Conservation (phyloP, 2,113 vertebrate genomes). For the Malaclemys terrapin region DNA sequence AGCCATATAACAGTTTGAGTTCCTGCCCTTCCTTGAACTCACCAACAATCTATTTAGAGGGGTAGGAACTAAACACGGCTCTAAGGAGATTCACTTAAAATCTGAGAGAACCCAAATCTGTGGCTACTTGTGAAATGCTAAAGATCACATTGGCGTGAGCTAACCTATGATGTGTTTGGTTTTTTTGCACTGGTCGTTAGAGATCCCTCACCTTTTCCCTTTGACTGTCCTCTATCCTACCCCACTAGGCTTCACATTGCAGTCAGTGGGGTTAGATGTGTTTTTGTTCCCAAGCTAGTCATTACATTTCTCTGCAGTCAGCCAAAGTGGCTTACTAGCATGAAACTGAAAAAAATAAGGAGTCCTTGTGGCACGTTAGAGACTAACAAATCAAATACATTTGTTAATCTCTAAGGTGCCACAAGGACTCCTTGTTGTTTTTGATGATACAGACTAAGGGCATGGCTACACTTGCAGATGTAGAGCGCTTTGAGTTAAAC, state of each 20-base stretch:
- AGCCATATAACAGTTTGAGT: neutral
- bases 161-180: slow-evolving; percentile 1
- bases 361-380: too few species aligned
- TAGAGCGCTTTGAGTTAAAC: too few species aligned
- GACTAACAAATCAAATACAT: too few species aligned
- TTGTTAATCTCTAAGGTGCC: too few species aligned
- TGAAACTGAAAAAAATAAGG: too few species aligned
- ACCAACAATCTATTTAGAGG: neutral
- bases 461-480: too few species aligned
- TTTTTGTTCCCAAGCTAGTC: neutral
- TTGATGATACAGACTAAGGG: too few species aligned
- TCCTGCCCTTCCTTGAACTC: neutral
- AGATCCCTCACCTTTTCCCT: neutral
- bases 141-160: neutral
- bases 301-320: neutral
- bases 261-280: rapidly evolving
- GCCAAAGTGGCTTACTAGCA: rapidly evolving
- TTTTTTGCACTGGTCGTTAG: neutral
- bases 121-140: neutral
- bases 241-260: neutral
- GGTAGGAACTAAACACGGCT: neutral
- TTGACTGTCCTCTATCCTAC: neutral
- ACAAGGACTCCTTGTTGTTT: too few species aligned
- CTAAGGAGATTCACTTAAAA: neutral
- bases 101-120: rapidly evolving